Conservation (phyloP, 2,113 vertebrate genomes). For the Typhlomys cinereus region DNA sequence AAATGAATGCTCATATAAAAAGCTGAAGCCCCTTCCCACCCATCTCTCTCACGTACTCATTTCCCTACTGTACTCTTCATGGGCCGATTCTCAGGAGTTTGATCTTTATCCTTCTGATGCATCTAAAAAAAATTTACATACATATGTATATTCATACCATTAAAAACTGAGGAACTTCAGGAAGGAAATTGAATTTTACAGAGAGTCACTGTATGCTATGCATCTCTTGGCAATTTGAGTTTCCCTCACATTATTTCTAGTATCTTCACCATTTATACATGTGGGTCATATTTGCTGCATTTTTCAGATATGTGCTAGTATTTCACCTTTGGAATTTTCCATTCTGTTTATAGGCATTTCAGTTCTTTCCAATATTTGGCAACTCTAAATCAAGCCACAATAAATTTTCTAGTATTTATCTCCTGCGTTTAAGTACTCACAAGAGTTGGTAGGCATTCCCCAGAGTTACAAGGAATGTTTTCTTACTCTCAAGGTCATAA, state of each 20-base stretch:
- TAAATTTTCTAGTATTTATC: conserved; percentile 15
- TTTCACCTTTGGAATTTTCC: not conserved
- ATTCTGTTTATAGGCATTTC: not conserved
- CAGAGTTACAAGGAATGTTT: conserved; percentile 39
- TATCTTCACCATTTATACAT: not conserved
- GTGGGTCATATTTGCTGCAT: not conserved
- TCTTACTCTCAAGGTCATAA: conserved; percentile 39
- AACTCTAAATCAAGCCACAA: conserved; percentile 48
- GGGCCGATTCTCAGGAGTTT: conserved; percentile 27
- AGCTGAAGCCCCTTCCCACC: conserved; percentile 36
- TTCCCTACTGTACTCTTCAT: conserved; percentile 21
- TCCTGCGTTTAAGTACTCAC: conserved; percentile 54
- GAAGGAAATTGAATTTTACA: conserved; percentile 55
- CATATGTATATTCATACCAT: conserved; percentile 28
- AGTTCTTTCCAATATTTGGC: conserved; percentile 23
- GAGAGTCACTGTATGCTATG: conserved; percentile 7
- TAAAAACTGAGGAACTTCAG: conserved; percentile 48
- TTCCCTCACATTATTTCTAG: not conserved
- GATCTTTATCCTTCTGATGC: conserved; percentile 49
- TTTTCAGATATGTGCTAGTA: conserved; percentile 46
- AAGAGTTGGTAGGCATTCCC: conserved; percentile 3
- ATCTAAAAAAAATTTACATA: conserved; percentile 58
- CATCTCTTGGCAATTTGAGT: not conserved
- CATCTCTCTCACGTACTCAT: not conserved
- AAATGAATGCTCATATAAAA: conserved; percentile 58